Evolutionary conservation across 1,140 invertebrate genomes (phyloP).

Genomic region (Drosophila tani): DNA sequence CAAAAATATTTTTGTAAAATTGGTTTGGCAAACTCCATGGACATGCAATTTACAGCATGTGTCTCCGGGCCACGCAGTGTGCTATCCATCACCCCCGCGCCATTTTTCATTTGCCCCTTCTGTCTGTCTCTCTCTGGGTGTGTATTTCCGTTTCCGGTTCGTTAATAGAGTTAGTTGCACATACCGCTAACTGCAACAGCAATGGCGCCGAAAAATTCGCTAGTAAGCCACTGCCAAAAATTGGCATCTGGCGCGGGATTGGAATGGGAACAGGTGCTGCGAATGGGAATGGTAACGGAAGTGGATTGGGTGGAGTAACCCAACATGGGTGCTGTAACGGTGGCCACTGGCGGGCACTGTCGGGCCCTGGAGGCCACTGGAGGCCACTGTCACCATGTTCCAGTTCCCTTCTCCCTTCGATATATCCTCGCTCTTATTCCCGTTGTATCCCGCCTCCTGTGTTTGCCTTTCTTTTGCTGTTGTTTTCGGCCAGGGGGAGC

Average conservation of each 20-base stretch:
- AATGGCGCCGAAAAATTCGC: constrained; percentile 42
- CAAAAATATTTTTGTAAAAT: constrained; percentile 18
- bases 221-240: constrained; percentile 55
- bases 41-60: constrained; percentile 45
- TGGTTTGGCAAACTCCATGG: constrained; percentile 1
- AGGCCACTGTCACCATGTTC: constrained; percentile 50
- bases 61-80: constrained; percentile 41
- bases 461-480: constrained; percentile 52
- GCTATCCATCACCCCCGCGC: constrained; percentile 9
- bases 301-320: constrained; percentile 2
- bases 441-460: background rate
- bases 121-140: constrained; percentile 26
- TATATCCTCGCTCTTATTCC: background rate
- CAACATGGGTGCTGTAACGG: constrained; percentile 25
- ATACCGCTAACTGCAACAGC: constrained; percentile 51
- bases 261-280: constrained; percentile 27
- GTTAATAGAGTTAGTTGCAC: constrained; percentile 84
- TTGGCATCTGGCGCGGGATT: constrained; percentile 30
- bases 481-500: constrained; percentile 32
- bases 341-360: background rate
- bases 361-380: constrained; percentile 17
- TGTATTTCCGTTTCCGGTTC: constrained; percentile 77
- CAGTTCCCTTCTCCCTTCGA: background rate
- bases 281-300: constrained; percentile 10
- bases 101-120: background rate